Evolutionary conservation across 2,888 invertebrate species (phyloP).

Genomic region (Dysmachus trigonus): DNA sequence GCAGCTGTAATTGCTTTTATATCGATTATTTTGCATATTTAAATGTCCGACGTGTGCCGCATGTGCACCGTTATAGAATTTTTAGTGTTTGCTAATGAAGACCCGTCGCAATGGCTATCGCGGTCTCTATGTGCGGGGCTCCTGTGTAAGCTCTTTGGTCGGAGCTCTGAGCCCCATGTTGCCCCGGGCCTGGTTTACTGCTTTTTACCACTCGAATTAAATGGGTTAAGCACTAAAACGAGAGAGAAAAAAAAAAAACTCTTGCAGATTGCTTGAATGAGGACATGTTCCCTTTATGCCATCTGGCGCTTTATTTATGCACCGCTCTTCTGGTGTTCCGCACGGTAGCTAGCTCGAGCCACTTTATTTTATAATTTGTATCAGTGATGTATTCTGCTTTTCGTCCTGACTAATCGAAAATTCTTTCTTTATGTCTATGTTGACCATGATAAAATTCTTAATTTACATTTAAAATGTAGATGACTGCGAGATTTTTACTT

Average conservation of each 20-base stretch:
- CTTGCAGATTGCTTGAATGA: neutral
- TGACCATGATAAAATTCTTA: neutral
- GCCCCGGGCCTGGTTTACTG: neutral
- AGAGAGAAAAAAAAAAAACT: neutral
- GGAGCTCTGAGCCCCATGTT: neutral
- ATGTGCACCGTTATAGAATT: neutral
- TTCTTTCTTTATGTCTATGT: neutral
- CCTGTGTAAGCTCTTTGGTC: neutral
- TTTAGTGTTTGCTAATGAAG: neutral
- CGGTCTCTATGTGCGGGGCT: neutral
- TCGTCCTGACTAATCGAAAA: neutral
- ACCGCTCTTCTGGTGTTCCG: neutral
- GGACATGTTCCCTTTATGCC: neutral
- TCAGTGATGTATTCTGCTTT: neutral
- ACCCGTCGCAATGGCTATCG: neutral
- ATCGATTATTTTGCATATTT: slow-evolving; percentile 27
- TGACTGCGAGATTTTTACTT: neutral
- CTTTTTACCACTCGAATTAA: neutral
- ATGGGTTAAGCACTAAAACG: neutral
- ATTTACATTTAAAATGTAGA: too few relatives aligned
- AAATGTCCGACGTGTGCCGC: neutral
- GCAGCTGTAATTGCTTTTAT: slow-evolving; percentile 32
- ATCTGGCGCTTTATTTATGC: neutral
- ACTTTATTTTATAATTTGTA: neutral
- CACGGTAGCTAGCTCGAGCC: neutral